phyloP scores from a whole-genome alignment of 2,797 vertebrate genomes.

The Triplophysa bombifrons region DNA sequence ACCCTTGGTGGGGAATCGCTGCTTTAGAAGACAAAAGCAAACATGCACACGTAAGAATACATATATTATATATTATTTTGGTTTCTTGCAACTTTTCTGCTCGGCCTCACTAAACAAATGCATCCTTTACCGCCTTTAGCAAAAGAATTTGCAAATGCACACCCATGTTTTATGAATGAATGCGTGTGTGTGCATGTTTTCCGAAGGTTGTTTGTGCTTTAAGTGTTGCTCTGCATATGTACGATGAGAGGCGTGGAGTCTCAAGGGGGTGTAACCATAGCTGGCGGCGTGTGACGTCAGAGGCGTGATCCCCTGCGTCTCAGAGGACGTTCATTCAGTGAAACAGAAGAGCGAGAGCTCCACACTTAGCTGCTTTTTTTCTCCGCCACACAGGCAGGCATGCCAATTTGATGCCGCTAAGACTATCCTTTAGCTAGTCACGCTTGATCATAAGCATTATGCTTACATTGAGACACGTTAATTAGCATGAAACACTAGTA shows the following conservation, averaged over 20 bases:
- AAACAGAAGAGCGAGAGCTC: conserved; percentile 61
- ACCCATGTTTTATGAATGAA: conserved; percentile 30
- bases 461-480: conserved; percentile 67
- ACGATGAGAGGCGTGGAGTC: conserved; percentile 55
- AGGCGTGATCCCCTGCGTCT: conserved; percentile 67
- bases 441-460: conserved; percentile 74
- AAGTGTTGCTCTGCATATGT: conserved; percentile 45
- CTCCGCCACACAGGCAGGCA: conserved; percentile 66
- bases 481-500: conserved; percentile 68
- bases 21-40: neutral
- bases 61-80: too few relatives aligned
- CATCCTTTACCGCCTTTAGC: neutral
- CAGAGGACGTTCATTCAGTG: conserved; percentile 75
- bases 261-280: conserved; percentile 76
- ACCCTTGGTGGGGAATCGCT: too few relatives aligned
- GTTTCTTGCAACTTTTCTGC: too few relatives aligned
- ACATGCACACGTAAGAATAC: neutral
- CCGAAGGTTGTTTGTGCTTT: conserved; percentile 37
- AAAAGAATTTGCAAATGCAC: conserved; percentile 19
- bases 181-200: conserved; percentile 2
- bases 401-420: conserved; percentile 64
- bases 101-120: neutral
- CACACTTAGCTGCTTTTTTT: conserved; percentile 38
- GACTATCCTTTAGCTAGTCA: conserved; percentile 52
- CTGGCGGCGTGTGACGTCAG: conserved; percentile 73